These are phyloP conservation scores for Acleris cristana DNA, from an alignment of 2,888 invertebrate genomes.

Conservation along the genomic window DNA sequence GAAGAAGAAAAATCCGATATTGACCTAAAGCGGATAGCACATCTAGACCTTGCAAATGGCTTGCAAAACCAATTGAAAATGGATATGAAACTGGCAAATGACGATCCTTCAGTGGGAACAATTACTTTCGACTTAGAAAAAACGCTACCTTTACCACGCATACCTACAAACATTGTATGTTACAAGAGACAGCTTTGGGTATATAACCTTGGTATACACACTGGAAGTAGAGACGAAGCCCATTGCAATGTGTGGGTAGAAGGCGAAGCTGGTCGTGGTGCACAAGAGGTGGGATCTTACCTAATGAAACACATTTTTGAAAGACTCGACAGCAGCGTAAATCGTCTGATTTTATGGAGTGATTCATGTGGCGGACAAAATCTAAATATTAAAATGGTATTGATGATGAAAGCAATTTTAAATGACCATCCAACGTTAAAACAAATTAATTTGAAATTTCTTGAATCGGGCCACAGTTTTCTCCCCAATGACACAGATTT, in stretches of 20 bases:
- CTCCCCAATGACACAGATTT: conserved; percentile 41
- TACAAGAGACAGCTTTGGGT: conserved; percentile 44
- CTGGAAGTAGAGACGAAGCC: conserved; percentile 33
- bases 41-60: conserved; percentile 29
- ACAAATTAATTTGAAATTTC: conserved; percentile 38
- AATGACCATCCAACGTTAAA: conserved; percentile 40
- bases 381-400: conserved; percentile 42
- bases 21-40: conserved; percentile 34
- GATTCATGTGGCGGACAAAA: conserved; percentile 45
- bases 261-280: conserved; percentile 42
- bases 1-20: conserved; percentile 35
- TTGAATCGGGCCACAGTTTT: conserved; percentile 42
- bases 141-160: conserved; percentile 40
- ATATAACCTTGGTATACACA: conserved; percentile 43
- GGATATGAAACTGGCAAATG: conserved; percentile 35
- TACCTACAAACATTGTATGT: conserved; percentile 41
- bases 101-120: conserved; percentile 21
- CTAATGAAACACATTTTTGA: conserved; percentile 38
- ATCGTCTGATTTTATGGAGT: conserved; percentile 38
- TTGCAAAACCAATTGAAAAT: conserved; percentile 37
- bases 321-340: conserved; percentile 28
- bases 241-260: conserved; percentile 43
- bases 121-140: conserved; percentile 39
- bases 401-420: conserved; percentile 43
- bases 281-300: conserved; percentile 44